phyloP scores from a whole-genome alignment of 2,888 invertebrate genomes.

The Cosmia trapezina region DNA sequence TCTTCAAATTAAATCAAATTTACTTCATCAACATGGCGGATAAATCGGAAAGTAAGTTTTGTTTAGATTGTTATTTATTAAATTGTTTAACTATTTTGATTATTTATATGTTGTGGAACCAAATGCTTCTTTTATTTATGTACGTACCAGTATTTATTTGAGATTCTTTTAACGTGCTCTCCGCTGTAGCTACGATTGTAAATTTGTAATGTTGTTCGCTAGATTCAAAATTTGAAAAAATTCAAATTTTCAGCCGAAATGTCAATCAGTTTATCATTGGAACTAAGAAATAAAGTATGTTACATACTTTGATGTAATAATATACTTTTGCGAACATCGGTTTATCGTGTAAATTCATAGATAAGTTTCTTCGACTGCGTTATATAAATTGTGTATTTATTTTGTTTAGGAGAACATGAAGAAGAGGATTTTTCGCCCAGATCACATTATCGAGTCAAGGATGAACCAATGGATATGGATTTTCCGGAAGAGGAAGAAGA shows the following conservation, averaged over 20 bases:
- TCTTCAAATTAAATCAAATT: conserved; percentile 81
- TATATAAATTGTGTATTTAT: conserved; percentile 60
- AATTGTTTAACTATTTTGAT: conserved; percentile 57
- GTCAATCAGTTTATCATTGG: conserved; percentile 77
- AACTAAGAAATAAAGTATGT: conserved; percentile 68
- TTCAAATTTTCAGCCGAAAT: conserved; percentile 86
- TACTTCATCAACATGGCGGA: conserved; percentile 94
- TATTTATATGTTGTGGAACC: conserved; percentile 21
- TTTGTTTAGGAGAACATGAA: conserved; percentile 79
- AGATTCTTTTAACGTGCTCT: conserved; percentile 41
- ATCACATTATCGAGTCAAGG: conserved; percentile 85
- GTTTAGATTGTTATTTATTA: conserved; percentile 74
- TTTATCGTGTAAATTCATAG: conserved; percentile 9
- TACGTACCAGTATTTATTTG: conserved; percentile 59
- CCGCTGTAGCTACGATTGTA: conserved; percentile 58
- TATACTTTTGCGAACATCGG: conserved; percentile 7
- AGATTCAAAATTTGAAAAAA: conserved; percentile 90
- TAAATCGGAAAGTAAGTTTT: conserved; percentile 94
- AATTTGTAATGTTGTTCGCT: conserved; percentile 74
- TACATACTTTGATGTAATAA: conserved; percentile 28
- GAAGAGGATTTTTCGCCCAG: conserved; percentile 75
- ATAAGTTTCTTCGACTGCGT: conserved; percentile 37
- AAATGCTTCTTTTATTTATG: conserved; percentile 44
- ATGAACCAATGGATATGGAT: conserved; percentile 91
- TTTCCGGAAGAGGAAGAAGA: conserved; percentile 93